Conservation (phyloP, 2,113 vertebrate genomes). For the Sylvia atricapilla region DNA sequence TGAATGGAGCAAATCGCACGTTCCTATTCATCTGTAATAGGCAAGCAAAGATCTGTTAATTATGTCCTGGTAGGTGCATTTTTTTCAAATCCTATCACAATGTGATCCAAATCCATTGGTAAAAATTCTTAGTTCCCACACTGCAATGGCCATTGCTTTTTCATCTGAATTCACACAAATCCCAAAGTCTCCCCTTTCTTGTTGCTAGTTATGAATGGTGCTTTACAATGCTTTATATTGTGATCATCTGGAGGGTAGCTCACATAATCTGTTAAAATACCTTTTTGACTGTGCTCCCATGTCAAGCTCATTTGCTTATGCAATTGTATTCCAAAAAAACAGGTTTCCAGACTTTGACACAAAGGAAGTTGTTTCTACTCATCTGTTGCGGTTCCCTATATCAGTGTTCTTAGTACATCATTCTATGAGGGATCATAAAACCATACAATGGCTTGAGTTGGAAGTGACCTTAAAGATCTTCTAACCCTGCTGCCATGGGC, state of each 20-base stretch:
- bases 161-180: not conserved
- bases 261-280: not conserved
- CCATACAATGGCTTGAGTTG: not conserved
- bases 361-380: not conserved
- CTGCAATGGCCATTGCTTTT: not conserved
- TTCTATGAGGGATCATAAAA: not conserved
- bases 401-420: not conserved
- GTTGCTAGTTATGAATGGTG: not conserved
- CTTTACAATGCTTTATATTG: not conserved
- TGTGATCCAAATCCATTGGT: not conserved
- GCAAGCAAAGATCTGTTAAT: not conserved
- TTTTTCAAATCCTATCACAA: not conserved
- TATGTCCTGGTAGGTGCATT: not conserved
- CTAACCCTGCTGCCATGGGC: not conserved
- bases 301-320: not conserved
- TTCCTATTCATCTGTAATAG: not conserved
- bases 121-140: not conserved
- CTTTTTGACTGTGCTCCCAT: not conserved
- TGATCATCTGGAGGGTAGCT: not conserved
- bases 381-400: not conserved
- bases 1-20: not conserved
- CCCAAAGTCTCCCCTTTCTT: not conserved
- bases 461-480: not conserved
- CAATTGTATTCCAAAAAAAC: not conserved
- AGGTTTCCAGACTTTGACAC: not conserved